These are phyloP conservation scores for Hirundichthys speculiger DNA, from an alignment of 2,113 vertebrate species.

Conservation along the genomic window DNA sequence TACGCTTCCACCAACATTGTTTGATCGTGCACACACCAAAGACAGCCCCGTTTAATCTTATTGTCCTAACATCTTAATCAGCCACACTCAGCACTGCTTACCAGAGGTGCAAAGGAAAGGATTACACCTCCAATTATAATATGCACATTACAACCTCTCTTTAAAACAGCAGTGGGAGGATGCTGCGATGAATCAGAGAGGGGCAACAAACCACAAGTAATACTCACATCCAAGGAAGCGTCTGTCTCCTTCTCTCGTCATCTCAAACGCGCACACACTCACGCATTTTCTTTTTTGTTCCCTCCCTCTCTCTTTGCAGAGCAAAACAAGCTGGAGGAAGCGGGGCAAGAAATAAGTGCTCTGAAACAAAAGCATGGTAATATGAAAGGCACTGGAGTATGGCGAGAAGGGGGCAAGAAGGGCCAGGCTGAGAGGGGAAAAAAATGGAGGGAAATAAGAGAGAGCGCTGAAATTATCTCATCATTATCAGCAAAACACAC, in stretches of 20 bases:
- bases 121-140: conserved; percentile 73
- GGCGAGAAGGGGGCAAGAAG: conserved; percentile 49
- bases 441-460: conserved; percentile 13
- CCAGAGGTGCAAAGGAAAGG: conserved; percentile 60
- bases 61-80: conserved; percentile 68
- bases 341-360: conserved; percentile 66
- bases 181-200: conserved; percentile 60
- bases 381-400: conserved; percentile 69
- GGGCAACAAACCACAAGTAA: conserved; percentile 63
- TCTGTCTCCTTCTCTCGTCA: conserved; percentile 34
- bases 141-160: conserved; percentile 53
- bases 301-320: conserved; percentile 30
- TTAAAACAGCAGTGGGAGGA: conserved; percentile 59
- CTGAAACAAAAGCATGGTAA: conserved; percentile 70
- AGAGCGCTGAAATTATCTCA: conserved; percentile 55
- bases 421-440: conserved; percentile 25
- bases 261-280: neutral
- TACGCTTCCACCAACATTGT: too few relatives aligned
- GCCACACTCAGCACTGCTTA: conserved; percentile 62
- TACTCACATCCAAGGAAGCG: conserved; percentile 38
- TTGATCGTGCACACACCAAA: conserved; percentile 4
- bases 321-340: conserved; percentile 60
- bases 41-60: neutral
- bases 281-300: conserved; percentile 2
- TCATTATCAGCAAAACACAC: conserved; percentile 47